Base-by-base conservation (phyloP, 2,888 invertebrate species). In the Tethea ocularis region DNA sequence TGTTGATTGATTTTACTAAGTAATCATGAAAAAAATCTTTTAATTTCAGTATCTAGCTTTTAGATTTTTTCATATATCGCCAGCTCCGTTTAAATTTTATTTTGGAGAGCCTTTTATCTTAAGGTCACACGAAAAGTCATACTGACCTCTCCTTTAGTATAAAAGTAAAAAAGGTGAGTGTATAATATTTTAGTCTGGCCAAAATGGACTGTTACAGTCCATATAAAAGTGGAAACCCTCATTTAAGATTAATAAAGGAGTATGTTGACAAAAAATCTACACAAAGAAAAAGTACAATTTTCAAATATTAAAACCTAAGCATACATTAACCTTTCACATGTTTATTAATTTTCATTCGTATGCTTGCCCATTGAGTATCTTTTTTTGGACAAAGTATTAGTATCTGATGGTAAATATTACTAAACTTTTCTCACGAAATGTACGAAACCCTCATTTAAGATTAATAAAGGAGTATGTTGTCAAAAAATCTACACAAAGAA, bases 131-230 rank as follows among this genome's bases (percentile, higher is more conserved):
- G 58, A 56, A 67, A 72, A 52, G 61, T 59, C 53, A 29, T 29
- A 56, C 51, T 10, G 60, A 61, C 71, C 69, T 68, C 51, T 63
- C 68, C 57, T 60, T 59, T 52, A 51, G 71, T 71, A 33, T 33
- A 33, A 33, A 33, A 61, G n/a, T 13, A 33, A 33, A 33, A 64
- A 63, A 63, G 64, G 68, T 68, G 60, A 62, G 36, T 22, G 56
- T 61, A 46, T 56, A 53, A 51, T 46, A 57, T 53, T 13, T 53
- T 22, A 60, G 61, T 61, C 59, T 56, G 59, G 23, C 41, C 51
- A 10, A 41, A 60, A 26, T 56, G 33, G 51, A 22, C 22, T 22
- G 51, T 56, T 29, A 46, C 46, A 10, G 8, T 46, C 2, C 10
- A n/a, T 20, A 17, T 46, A 46, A 46, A 46, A 20, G 38, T 38